A percentile compares a stretch with the other conserved stretches of the same genome.
Conservation (phyloP, 2,888 invertebrate genomes). For the Invenusta paracnida region DNA sequence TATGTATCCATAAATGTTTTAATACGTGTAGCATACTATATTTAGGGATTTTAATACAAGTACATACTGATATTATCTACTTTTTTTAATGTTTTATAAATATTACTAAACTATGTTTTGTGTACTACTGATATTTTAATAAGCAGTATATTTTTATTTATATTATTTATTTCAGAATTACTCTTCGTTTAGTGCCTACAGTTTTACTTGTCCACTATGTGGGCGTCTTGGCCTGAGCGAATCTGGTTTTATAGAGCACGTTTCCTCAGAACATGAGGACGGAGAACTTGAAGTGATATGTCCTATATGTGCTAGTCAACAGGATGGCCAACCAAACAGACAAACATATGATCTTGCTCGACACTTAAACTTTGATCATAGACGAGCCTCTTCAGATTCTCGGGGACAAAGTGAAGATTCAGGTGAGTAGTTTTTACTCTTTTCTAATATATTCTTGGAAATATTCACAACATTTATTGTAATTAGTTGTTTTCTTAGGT, state of each 20-base stretch:
- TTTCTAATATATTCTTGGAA: too few species aligned
- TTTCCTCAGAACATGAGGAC: conserved; percentile 30
- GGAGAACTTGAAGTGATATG: conserved; percentile 31
- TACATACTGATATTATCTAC: too few species aligned
- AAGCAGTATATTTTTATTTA: too few species aligned
- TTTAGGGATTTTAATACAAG: too few species aligned
- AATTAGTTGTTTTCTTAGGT: too few species aligned
- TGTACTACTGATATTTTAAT: too few species aligned
- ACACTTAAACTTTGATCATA: conserved; percentile 7
- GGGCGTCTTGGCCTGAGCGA: conserved; percentile 1
- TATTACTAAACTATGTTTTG: too few species aligned
- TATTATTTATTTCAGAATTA: neutral
- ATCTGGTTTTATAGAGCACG: neutral
- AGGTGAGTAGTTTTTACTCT: neutral
- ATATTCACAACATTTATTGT: too few species aligned
- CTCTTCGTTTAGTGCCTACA: neutral
- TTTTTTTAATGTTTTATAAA: too few species aligned
- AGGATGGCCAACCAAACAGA: conserved; percentile 35
- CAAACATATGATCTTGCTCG: conserved; percentile 30
- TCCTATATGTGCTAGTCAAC: conserved; percentile 40
- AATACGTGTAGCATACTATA: too few species aligned
- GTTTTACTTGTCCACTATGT: conserved; percentile 30
- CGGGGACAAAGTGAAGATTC: neutral
- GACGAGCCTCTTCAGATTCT: neutral
- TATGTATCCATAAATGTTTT: too few species aligned